These are phyloP conservation scores for Hippocampus abdominalis DNA, from an alignment of 2,113 vertebrate species.

Conservation along the genomic window DNA sequence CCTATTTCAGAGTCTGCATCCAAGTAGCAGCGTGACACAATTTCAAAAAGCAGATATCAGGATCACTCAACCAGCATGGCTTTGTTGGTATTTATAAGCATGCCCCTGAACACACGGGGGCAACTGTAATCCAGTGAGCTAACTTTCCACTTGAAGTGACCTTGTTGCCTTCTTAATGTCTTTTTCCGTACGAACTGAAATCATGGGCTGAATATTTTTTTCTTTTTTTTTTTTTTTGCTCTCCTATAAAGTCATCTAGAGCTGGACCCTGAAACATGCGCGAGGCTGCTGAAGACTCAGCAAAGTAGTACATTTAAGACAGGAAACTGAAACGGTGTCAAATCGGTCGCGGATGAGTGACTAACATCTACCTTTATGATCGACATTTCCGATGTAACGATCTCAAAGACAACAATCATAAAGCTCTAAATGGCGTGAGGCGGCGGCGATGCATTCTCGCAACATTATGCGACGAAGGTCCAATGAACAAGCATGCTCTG, in stretches of 20 bases:
- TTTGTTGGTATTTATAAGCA: slow-evolving; percentile 31
- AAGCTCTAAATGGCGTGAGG: not conserved
- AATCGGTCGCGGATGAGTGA: not conserved
- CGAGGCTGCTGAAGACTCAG: not conserved
- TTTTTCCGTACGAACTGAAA: slow-evolving; percentile 11
- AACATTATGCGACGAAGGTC: not conserved
- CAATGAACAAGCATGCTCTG: not conserved
- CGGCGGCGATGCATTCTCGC: not conserved
- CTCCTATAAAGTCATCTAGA: too few relatives aligned
- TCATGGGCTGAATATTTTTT: slow-evolving; percentile 23
- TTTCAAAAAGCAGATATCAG: slow-evolving; percentile 16
- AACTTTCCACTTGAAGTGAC: slow-evolving; percentile 25
- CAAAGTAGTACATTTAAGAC: not conserved
- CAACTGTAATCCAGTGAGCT: slow-evolving; percentile 37
- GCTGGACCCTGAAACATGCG: not conserved
- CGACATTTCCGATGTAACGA: not conserved
- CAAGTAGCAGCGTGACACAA: slow-evolving; percentile 6
- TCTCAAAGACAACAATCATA: not conserved
- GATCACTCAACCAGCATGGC: slow-evolving; percentile 21
- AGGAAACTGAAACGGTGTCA: not conserved
- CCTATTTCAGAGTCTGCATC: slow-evolving; percentile 21
- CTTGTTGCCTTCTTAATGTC: not conserved
- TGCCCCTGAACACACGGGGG: slow-evolving; percentile 22
- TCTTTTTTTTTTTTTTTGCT: too few relatives aligned
- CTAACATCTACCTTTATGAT: not conserved